Conservation (phyloP, 2,797 vertebrate species). For the Apogon hyalosoma region DNA sequence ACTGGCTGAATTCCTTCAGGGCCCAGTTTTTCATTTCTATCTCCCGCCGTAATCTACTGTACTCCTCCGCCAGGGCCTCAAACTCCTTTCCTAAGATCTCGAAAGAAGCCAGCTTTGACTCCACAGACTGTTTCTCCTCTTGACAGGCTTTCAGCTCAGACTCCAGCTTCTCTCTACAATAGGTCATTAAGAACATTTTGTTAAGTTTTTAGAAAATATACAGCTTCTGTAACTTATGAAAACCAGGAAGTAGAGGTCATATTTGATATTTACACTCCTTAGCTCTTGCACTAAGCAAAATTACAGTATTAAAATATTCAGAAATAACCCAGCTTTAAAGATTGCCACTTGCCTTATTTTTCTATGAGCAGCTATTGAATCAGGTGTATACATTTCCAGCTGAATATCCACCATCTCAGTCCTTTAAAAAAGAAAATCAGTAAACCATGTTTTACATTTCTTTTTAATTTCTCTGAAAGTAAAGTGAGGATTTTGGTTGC, state of each 20-base stretch:
- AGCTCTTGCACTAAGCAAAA: background rate
- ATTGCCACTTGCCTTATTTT: conserved; percentile 83
- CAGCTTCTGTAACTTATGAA: background rate
- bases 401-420: conserved; percentile 88
- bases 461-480: background rate
- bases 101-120: conserved; percentile 84
- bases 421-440: conserved; percentile 67
- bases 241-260: background rate
- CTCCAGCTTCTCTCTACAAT: conserved; percentile 83
- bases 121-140: conserved; percentile 81
- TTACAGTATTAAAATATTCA: background rate
- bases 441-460: background rate
- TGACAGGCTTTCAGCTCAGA: conserved; percentile 74
- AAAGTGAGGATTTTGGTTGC: background rate
- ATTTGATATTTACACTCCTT: background rate
- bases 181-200: background rate
- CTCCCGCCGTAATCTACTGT: conserved; percentile 82
- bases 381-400: conserved; percentile 86
- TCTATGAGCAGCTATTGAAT: conserved; percentile 85
- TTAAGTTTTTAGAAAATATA: background rate
- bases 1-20: conserved; percentile 84
- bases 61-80: conserved; percentile 87
- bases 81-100: conserved; percentile 89
- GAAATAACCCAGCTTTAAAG: background rate
- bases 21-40: conserved; percentile 88